phyloP scores from a whole-genome alignment of 2,113 vertebrate species.

The Clarias gariepinus region DNA sequence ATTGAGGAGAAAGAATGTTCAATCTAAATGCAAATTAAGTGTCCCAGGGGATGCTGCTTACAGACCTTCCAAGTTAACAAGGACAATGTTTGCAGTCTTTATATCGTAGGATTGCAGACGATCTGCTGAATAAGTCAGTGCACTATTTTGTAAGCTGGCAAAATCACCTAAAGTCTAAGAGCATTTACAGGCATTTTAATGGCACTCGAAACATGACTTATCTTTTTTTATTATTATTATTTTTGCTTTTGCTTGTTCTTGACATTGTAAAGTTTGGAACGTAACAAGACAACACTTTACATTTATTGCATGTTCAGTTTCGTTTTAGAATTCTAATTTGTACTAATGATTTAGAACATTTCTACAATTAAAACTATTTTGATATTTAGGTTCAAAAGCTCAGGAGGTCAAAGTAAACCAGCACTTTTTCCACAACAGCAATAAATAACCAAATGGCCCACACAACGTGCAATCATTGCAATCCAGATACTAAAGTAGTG shows the following conservation, averaged over 20 bases:
- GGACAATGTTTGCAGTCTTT: slow-evolving; percentile 24
- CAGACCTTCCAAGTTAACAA: slow-evolving; percentile 3
- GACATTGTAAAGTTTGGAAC: neutral
- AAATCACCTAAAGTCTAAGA: neutral
- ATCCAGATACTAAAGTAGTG: neutral
- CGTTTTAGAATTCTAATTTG: neutral
- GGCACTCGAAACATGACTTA: neutral
- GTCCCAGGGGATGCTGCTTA: slow-evolving; percentile 13
- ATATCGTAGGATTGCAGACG: neutral
- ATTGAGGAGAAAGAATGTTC: slow-evolving; percentile 29
- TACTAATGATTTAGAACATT: neutral
- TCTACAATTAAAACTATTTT: neutral
- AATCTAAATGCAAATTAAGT: slow-evolving; percentile 56
- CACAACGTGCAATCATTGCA: neutral
- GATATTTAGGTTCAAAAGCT: neutral
- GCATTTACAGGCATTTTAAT: neutral
- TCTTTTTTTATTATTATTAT: too few species aligned
- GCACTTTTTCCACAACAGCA: neutral
- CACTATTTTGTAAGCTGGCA: neutral
- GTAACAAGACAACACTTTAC: neutral
- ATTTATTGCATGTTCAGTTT: neutral
- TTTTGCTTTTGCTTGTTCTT: neutral
- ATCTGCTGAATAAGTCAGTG: neutral
- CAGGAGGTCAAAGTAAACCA: neutral
- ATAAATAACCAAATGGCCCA: neutral